Evolutionary conservation across 2,888 invertebrate species (phyloP), one percentile per base, ranked within the genome.

Genomic region (Lasioglossum zephyrum): DNA sequence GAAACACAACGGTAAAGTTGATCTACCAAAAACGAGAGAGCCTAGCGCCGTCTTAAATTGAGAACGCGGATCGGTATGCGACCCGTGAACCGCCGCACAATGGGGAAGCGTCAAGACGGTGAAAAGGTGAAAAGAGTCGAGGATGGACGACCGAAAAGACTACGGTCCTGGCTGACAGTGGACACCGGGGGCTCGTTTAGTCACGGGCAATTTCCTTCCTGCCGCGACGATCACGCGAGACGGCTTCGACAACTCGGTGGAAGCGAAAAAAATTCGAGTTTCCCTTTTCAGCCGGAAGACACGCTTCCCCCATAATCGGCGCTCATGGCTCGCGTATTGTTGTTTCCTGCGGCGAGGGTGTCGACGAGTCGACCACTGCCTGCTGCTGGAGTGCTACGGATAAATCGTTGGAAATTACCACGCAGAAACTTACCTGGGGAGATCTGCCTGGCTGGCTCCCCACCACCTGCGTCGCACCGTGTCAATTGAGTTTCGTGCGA

Each of bases 401-500:
- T 92, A 88, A 91, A 88, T 90, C 89, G 89, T 90, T 31, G 87
- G 63, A 82, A 82, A 86, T 78, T 69, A 39, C 76, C 73, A 26
- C 74, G 39, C 53, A 11, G 9, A n/a, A 70, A 49, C 73, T 73
- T 78, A 76, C 73, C 77, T 31, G 60, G 69, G 22, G 60, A 53
- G 53, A 8, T 22, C 18, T 36, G 22, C 4, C 36, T 8, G 36
- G 18, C 31, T 31, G 31, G 36, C 36, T 22, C 31, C 36, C 36
- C 36, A 0, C 36, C 69, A 16, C 41, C 53, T 16, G 22, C 44
- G 26, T 44, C 53, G 44, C 82, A 69, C 87, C 81, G 85, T 81
- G 88, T 83, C 88, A 85, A 91, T 91, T 90, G 90, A 89, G 90
- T 91, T 91, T 90, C 88, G 89, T 87, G 88, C 88, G 88, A 90